Base-by-base conservation (phyloP, 2,888 invertebrate genomes). In the Bombylius major region DNA sequence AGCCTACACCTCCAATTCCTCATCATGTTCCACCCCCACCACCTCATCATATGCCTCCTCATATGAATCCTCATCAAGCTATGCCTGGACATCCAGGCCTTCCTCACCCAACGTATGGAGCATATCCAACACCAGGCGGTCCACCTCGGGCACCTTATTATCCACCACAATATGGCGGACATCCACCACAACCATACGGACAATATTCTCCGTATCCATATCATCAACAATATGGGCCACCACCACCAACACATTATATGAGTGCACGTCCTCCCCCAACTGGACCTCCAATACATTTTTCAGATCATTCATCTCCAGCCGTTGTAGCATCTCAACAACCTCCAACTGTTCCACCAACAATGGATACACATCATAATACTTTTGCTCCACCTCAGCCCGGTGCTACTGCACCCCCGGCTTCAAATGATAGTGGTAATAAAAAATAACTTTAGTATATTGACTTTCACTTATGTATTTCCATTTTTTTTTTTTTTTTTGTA, bases 91-190 rank as follows among this genome's bases (percentile, higher is more conserved):
- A 71, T 62, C 67, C 68, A 34, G 68, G 68, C 1, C 62, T 62
- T 57, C 59, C 62, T 14, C 73, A 72, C 60, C 64, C 69, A 42
- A 67, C 69, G 5, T 75, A 74, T 62, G 69, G 67, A 11, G 70
- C 69, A 57, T 71, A 72, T 59, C 70, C 72, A 4, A 69, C 72
- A 8, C 67, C 70, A 13, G 61, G 67, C 14, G 69, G 70, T 0
- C 73, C 72, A 8, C 66, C 70, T 1, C 66, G 74, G 5, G 66
- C 73, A 0, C 73, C 73, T 9, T 72, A 72, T 58, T 75, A 74
- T 62, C 70, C 72, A 59, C 71, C 74, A 9, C 75, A 73, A 56
- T 75, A 73, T 58, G 70, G 70, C 4, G 68, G 70, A 0, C 70
- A 72, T 63, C 72, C 75, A 11, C 66, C 72, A 6, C 70, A 73